Base-by-base conservation (phyloP, 1,140 invertebrate species). In the Drosophila watanabei region DNA sequence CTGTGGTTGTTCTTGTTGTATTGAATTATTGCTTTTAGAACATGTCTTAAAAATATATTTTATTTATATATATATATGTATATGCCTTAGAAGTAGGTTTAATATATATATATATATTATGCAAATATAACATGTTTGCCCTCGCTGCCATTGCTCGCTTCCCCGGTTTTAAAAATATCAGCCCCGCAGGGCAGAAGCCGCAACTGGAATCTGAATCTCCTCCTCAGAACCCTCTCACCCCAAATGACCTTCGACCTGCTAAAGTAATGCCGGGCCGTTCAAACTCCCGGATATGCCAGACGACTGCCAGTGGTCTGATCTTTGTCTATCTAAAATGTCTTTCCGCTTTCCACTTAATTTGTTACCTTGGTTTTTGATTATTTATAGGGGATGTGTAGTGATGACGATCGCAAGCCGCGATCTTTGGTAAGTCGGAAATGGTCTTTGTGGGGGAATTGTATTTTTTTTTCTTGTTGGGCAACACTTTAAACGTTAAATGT, bases 41-140 rank as follows among this genome's bases (percentile, higher is more conserved):
- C 82, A 79, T 90, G 75, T 90, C 87, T 90, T 90, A 91, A 90
- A 90, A 90, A 90, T 90, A 90, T 90, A 91, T 91, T 89, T 89
- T 73, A 82, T 86, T 89, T 83, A 89, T 88, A 75, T 71, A 79
- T 70, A 58, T 75, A 62, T 80, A 60, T 75, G 37, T 76, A 62
- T 82, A 75, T 75, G 66, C 80, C 84, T 80, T 86, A 82, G 46
- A 82, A 57, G 58, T 79, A 78, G 52, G 65, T 84, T 61, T 72
- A 73, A 62, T 84, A 65, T 70, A 52, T 76, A 79, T 76, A 79
- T 75, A 65, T 84, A 62, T 87, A 70, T 80, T 83, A 77, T 83
- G 84, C 84, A 83, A 89, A 89, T 90, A 75, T 91, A 86, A 90
- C 87, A 82, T 87, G 63, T 72, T 82, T 75, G 62, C 64, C 65